Base-by-base conservation (phyloP, 2,797 vertebrate species). In the Paratrypauchen microcephalus region DNA sequence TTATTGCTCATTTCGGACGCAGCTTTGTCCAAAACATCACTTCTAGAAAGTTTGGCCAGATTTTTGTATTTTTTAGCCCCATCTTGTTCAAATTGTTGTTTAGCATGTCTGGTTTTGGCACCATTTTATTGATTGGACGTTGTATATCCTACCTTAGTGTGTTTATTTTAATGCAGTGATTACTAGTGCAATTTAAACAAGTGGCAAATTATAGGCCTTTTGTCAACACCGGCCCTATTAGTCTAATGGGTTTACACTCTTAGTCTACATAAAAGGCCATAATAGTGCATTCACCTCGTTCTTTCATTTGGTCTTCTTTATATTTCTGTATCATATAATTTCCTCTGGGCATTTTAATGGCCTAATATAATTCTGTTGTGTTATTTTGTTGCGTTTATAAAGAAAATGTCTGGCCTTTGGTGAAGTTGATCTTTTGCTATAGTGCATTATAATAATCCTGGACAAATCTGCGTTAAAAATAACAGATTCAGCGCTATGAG, bases 371-470 rank as follows among this genome's bases (percentile, higher is more conserved):
- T 66, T 2, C 47, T 61, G 80, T 77, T 70, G 26, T 68, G 5
- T 52, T 48, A 28, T 74, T 30, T 77, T 73, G 73, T 76, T 76
- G 71, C 32, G 72, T 76, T 55, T 69, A 70, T 81, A 69, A 74
- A 84, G 78, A 69, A 90, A 89, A 91, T 90, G 84, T 72, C 67
- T 80, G 79, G 80, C 79, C 81, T 83, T 55, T 75, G 86, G 82
- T 78, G 79, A 91, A 89, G 83, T 87, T 89, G 84, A 85, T 87
- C 81, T 81, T 81, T 55, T 75, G 83, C 83, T 86, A 15, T 45
- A 75, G 73, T 86, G 87, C 71, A 87, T 89, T 86, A 88, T 80
- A 87, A 89, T 89, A 90, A 91, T 91, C 87, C 82, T 74, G 74
- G 64, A 71, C 76, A 90, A 85, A 90, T 86, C 86, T 91, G 83